Evolutionary conservation across 2,888 invertebrate genomes (phyloP), one percentile per base, ranked within the genome.

Genomic region (Bruchidius siliquastri): DNA sequence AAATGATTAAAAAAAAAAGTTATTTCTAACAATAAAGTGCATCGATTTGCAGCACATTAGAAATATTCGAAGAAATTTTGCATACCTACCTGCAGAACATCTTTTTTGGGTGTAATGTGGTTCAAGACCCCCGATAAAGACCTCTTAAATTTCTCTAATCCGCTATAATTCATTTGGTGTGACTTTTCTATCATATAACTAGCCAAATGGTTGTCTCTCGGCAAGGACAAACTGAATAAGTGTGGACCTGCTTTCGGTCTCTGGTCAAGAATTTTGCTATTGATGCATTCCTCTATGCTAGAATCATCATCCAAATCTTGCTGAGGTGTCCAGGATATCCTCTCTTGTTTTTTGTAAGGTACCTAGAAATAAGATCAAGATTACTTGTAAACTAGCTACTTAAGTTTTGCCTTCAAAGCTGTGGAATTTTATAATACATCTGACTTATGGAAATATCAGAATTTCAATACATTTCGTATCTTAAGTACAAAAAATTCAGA

Each of bases 291-390:
- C 72, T 86, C 85, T 67, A 83, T 82, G 76, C 85, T 86, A 6
- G 86, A 86, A 77, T 86, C 86, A 32, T 86, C 85, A 67, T 90
- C 92, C n/a, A 96, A 88, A 85, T 96, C 96, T 84, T 95, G 95
- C 81, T 95, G 94, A 0, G 96, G 95, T 0, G 95, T 95, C 96
- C 95, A 96, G 0, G 92, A 88, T 69, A 86, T 79, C 21, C 81
- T 82, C 66, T 77, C 75, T 68, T 74, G 73, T 10, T 73, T 76
- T 26, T 75, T 75, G 49, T 74, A 74, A 26, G 74, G 72, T 69
- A 69, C 68, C 20, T 72, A 70, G 75, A 77, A 30, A 73, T n/a
- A 78, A 78, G 71, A 67, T 6, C 20, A 20, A n/a, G 21, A 20
- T 20, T 20, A 71, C 18, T 22, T 21, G 20, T 4, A 13, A 32